Evolutionary conservation across 2,113 vertebrate genomes (phyloP), one percentile per base, ranked within the genome.

Genomic region (Trachemys scripta): DNA sequence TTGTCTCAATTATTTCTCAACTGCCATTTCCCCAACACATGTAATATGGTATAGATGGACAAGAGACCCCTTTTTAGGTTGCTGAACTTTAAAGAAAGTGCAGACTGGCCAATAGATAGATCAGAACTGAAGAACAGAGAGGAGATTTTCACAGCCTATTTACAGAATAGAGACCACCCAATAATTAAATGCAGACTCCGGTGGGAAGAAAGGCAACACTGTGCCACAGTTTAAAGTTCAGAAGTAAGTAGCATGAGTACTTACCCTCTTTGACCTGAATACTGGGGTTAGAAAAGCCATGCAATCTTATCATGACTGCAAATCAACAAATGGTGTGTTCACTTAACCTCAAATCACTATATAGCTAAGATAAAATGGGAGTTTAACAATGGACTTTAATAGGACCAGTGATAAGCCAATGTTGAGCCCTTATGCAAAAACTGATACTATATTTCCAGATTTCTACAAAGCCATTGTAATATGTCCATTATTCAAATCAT

Each of bases 321-420:
- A 85, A 78, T 27, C 75, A 95, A 95, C 25, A 85, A 92, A 83
- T 0, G 47, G 10, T 45, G 47, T 12, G 6, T 95, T 90, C 54
- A 87, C 62, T 87, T 10, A 3, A 85, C 45, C 49, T 93, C 87
- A 78, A 47, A 42, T 45, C 38, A 47, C 42, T 47, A 24, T 8
- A 0, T 31, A 3, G 31, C 75, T 87, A 4, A 82, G 69, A 13
- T 69, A 24, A 57, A 80, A 8, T 0, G 0, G 57, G 65, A 85
- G 38, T 72, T 82, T 13, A 65, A 54, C 47, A 16, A 0, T 72
- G 62, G n/a, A 3, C 9, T 47, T 80, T 76, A 79, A 27, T 8
- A 76, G 20, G 84, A 53, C 82, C 1, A 96, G 76, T 50, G 79
- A 50, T 0, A 50, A 35, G 42, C 80, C n/a, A 17, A 4, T 24